Evolutionary conservation across 2,113 vertebrate genomes (phyloP), one percentile per base, ranked within the genome.

Genomic region (Echinops telfairi): DNA sequence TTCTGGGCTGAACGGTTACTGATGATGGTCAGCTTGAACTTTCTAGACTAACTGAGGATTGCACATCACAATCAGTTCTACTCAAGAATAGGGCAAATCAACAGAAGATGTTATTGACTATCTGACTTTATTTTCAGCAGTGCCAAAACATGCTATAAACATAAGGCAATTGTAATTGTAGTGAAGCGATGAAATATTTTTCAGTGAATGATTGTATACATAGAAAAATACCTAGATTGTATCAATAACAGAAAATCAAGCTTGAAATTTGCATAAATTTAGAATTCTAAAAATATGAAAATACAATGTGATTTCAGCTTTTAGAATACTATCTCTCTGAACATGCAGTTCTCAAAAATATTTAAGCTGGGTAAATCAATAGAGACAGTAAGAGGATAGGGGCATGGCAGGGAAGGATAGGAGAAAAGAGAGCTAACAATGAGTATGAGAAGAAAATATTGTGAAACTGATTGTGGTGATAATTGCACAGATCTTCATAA

Each of bases 251-350:
- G 25, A 60, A 25, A 88, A 40, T 3, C 12, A 9, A n/a, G 57
- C 27, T 80, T 86, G 15, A 84, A 68, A 73, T 84, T 36, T n/a
- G 73, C 2, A 43, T 68, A 25, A 83, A 58, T 1, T 60, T 53
- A n/a, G 33, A 58, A 27, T 73, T 7, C 19, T 62, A 70, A 66
- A 83, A 91, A 62, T 43, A 23, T 36, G 27, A 75, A 47, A 16
- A 86, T 4, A n/a, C 53, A 83, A 70, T n/a, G 10, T 43, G 3
- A 14, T 53, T 90, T 31, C 17, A 62, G 0, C 22, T 68, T 89
- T 90, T 19, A 40, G 12, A 40, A 83, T 93, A 25, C 82, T 71
- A 90, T 95, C 57, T 84, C 6, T 53, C 8, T 86, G 31, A 91
- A 43, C 14, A 87, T 64, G 20, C 11, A 4, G 1, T 81, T 90